Base-by-base conservation (phyloP, 2,113 vertebrate genomes). In the Ammodytes marinus region DNA sequence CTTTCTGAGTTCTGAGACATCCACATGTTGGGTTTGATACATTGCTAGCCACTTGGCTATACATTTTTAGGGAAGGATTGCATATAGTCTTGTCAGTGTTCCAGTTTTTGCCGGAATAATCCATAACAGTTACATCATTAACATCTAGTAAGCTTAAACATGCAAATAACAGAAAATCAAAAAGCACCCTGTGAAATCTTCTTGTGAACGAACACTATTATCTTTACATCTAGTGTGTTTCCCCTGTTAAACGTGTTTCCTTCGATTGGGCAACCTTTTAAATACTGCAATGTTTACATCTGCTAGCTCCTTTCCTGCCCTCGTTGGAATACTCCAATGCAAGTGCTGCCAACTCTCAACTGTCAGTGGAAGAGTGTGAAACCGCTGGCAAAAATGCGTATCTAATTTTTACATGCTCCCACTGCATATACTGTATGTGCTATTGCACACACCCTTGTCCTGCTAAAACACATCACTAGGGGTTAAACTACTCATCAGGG, bases 1-100 rank as follows among this genome's bases (percentile, higher is more conserved):
- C 27, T 66, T 68, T 68, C 65, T 5, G 50, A 54, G 47, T 67
- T 84, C 39, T 52, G 13, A 70, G 49, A 74, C 47, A 54, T 61
- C 58, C 19, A 27, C 8, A 46, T 71, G 66, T 65, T 74, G 37
- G 40, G 6, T 60, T 74, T 83, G 45, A 79, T n/a, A 42, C 17
- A 12, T 8, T 60, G 55, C 27, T 27, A 27, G 27, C 66, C 64
- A 54, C n/a, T 55, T 81, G 69, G 46, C 49, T 69, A 15, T 59
- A 49, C 35, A 46, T 54, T n/a, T 71, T 66, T 49, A 70, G 11
- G 4, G 13, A 69, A 69, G 17, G 42, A 76, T 40, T 2, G 2
- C 43, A 55, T 8, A 17, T 71, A 49, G 71, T 50, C 45, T 45
- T 9, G 13, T 46, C 49, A 71, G 19, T 39, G 15, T 64, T 59